phyloP scores from a whole-genome alignment of 2,113 vertebrate species.

The Lamprologus ornatipinnis region DNA sequence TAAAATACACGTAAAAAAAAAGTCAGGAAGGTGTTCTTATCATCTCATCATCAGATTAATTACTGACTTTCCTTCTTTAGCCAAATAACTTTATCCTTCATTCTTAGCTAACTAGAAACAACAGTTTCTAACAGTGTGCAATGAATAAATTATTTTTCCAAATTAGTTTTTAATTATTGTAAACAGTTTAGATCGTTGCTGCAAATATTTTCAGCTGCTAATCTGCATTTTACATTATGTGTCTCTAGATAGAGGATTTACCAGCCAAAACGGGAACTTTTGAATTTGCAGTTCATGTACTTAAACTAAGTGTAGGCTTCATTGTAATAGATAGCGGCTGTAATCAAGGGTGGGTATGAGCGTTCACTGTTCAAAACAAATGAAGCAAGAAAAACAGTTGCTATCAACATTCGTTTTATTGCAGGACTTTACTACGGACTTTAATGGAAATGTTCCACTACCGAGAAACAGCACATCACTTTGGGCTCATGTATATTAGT shows the following conservation, averaged over 20 bases:
- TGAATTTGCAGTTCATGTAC: neutral
- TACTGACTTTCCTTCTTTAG: neutral
- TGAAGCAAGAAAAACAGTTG: neutral
- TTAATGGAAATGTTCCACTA: neutral
- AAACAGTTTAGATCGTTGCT: neutral
- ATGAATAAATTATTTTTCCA: conserved; percentile 72
- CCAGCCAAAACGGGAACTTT: neutral
- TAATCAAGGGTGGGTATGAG: neutral
- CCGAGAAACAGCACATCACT: neutral
- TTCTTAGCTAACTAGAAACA: conserved; percentile 7
- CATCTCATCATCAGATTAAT: neutral
- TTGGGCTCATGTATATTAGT: neutral
- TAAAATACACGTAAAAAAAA: neutral
- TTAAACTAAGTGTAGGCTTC: neutral
- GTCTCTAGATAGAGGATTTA: neutral
- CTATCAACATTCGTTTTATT: neutral
- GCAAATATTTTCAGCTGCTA: neutral
- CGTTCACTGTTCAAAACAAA: conserved; percentile 5
- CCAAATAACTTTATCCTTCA: neutral
- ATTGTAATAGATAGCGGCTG: neutral
- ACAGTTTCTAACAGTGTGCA: conserved; percentile 47
- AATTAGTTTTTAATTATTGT: conserved; percentile 34
- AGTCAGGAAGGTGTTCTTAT: neutral
- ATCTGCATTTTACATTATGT: neutral
- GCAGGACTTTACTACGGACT: neutral